Evolutionary conservation across 1,140 invertebrate species (phyloP).

Genomic region (Grapholita molesta): DNA sequence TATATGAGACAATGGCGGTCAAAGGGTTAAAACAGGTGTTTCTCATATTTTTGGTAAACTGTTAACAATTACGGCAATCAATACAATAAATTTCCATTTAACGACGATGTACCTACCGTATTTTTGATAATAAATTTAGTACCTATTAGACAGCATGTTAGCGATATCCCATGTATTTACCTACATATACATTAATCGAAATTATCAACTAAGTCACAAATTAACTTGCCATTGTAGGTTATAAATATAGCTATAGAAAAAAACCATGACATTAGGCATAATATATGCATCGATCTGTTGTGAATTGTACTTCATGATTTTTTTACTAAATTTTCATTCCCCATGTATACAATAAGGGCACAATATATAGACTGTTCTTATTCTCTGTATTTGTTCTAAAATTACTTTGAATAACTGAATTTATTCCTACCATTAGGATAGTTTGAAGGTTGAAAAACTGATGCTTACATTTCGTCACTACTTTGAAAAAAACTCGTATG

Average conservation of each 20-base stretch:
- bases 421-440: too few species aligned
- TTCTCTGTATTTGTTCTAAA: too few species aligned
- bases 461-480: too few species aligned
- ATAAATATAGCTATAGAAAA: neutral
- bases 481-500: too few species aligned
- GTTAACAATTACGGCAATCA: neutral
- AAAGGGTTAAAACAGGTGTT: neutral
- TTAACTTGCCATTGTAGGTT: conserved; percentile 6
- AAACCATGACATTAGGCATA: neutral
- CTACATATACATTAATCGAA: neutral
- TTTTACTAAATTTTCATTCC: neutral
- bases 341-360: neutral
- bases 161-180: too few species aligned
- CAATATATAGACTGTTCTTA: neutral
- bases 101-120: neutral
- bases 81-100: neutral
- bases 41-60: neutral
- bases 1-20: too few species aligned
- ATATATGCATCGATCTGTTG: conserved; percentile 1
- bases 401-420: too few species aligned
- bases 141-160: neutral
- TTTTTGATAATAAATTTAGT: conserved; percentile 17
- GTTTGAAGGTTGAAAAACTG: too few species aligned
- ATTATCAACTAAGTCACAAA: conserved; percentile 1
- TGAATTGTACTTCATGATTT: neutral